Base-by-base conservation (phyloP, 2,113 vertebrate species). In the Erythrocercus mccallii region DNA sequence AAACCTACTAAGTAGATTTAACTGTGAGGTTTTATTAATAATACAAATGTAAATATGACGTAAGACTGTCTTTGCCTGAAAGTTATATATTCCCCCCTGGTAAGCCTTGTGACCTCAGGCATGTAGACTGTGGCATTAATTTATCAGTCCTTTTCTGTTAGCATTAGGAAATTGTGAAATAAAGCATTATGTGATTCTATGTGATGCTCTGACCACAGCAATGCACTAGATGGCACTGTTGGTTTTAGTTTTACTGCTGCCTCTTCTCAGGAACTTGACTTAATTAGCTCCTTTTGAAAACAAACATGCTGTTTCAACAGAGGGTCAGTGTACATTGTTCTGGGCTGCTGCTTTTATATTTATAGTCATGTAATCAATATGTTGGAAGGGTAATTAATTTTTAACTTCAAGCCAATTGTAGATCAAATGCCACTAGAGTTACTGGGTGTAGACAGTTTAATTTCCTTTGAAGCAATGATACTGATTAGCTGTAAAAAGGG, bases 351-450 rank as follows among this genome's bases (percentile, higher is more conserved):
- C 97, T 98, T 98, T 98, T 97, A 96, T 98, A 97, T 98, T 98
- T 98, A 98, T 97, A 97, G 97, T 96, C 97, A 81, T 98, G 97
- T 97, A 98, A 98, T 98, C 98, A 98, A 98, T 98, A 98, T 97
- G 97, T 97, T 98, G 95, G 96, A 91, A 97, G 97, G 97, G 97
- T 98, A 98, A 98, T 98, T 98, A 98, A 98, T 98, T 98, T 98
- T 98, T 98, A 98, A 98, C 98, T 98, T 97, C 97, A 96, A 88
- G 94, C 97, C 97, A 93, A 72, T 94, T 97, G 97, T 97, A 98
- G 97, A 98, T 97, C 97, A 97, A 98, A 97, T 98, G 97, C 97
- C 96, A 92, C 81, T 86, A 78, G 95, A 98, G 82, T 96, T 97
- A 97, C 97, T 96, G 97, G 98, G 96, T 89, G 92, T 93, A 97